Evolutionary conservation across 2,797 vertebrate species (phyloP).

Genomic region (Cottoperca gobio): DNA sequence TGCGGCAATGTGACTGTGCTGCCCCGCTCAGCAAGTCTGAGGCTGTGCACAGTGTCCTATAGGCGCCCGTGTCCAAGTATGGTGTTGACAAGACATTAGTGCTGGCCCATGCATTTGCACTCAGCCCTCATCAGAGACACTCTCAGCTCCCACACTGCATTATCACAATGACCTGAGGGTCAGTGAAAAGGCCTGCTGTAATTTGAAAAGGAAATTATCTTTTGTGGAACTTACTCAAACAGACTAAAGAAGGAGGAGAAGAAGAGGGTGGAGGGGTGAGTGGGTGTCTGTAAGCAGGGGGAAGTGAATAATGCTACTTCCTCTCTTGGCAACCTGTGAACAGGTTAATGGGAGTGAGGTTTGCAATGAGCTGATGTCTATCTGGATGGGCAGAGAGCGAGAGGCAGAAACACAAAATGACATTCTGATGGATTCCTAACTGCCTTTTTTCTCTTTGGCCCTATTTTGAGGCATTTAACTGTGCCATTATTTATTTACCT

Average conservation of each 20-base stretch:
- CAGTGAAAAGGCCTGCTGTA: slow-evolving; percentile 78
- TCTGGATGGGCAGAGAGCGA: slow-evolving; percentile 66
- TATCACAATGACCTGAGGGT: slow-evolving; percentile 82
- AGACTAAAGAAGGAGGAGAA: slow-evolving; percentile 54
- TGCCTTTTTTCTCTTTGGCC: slow-evolving; percentile 78
- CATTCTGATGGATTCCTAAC: slow-evolving; percentile 83
- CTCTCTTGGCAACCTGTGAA: slow-evolving; percentile 72
- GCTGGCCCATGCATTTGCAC: slow-evolving; percentile 66
- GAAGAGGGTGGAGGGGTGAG: slow-evolving; percentile 11
- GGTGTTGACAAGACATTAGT: slow-evolving; percentile 72
- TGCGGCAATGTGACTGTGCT: slow-evolving; percentile 22
- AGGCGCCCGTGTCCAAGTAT: slow-evolving; percentile 40
- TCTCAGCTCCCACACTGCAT: slow-evolving; percentile 78
- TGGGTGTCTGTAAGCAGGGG: slow-evolving; percentile 47
- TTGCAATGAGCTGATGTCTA: slow-evolving; percentile 77
- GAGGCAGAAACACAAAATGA: slow-evolving; percentile 68
- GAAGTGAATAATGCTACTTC: slow-evolving; percentile 60
- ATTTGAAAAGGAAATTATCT: slow-evolving; percentile 89
- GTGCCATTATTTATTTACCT: slow-evolving; percentile 63
- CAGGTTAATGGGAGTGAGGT: slow-evolving; percentile 82
- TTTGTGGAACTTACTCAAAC: slow-evolving; percentile 80
- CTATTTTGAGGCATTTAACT: slow-evolving; percentile 60
- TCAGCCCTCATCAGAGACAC: slow-evolving; percentile 76
- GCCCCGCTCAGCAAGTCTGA: slow-evolving; percentile 31
- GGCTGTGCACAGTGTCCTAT: slow-evolving; percentile 30